phyloP scores from a whole-genome alignment of 2,888 invertebrate species.

The Nymphalis c-album region DNA sequence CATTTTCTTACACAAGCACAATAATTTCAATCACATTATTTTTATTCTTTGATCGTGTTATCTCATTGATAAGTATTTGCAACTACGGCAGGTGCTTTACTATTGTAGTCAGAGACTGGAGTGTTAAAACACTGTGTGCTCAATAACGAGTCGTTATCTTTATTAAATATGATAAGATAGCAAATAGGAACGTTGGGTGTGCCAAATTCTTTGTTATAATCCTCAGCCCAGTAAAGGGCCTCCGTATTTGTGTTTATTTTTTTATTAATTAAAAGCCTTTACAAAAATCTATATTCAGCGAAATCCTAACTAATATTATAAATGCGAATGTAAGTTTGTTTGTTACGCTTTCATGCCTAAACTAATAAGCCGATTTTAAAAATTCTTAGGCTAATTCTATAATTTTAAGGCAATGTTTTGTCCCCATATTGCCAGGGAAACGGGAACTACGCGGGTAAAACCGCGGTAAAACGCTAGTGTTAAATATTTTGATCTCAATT shows the following conservation, averaged over 20 bases:
- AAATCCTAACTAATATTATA: too few species aligned
- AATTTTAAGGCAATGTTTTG: too few species aligned
- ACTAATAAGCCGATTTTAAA: too few species aligned
- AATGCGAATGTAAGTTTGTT: too few species aligned
- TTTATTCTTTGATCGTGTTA: slow-evolving; percentile 49
- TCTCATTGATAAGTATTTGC: slow-evolving; percentile 53
- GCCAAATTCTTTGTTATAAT: slow-evolving; percentile 81
- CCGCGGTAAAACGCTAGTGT: too few species aligned
- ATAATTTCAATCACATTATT: slow-evolving; percentile 64
- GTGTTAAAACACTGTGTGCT: slow-evolving; percentile 65
- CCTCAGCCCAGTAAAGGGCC: slow-evolving; percentile 48
- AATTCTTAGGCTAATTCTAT: too few species aligned
- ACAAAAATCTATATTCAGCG: neutral
- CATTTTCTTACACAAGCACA: slow-evolving; percentile 60
- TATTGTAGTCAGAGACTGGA: slow-evolving; percentile 66
- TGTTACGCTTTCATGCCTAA: too few species aligned
- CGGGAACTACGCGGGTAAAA: too few species aligned
- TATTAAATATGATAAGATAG: slow-evolving; percentile 75
- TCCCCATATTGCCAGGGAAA: too few species aligned
- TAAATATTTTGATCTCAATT: neutral
- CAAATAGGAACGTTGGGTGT: slow-evolving; percentile 77
- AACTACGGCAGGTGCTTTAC: slow-evolving; percentile 63
- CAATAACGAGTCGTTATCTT: slow-evolving; percentile 73
- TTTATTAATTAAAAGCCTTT: slow-evolving; percentile 11
- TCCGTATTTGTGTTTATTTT: slow-evolving; percentile 13